phyloP scores from a whole-genome alignment of 30 jellyfish, hydroid and myxozoan genomes.

The Aurelia coerulea region DNA sequence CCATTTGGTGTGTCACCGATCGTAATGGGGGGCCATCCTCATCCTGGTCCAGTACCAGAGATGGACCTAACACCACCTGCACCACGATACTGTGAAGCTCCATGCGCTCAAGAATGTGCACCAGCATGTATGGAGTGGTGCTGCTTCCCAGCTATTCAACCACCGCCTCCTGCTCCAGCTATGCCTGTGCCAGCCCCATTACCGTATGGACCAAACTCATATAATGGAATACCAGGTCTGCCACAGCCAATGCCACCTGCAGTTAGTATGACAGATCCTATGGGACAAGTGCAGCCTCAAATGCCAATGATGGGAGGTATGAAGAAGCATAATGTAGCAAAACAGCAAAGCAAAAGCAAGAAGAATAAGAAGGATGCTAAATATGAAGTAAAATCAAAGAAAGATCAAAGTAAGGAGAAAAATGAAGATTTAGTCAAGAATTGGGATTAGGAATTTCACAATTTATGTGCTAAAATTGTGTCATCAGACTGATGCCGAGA shows the following conservation, averaged over 20 bases:
- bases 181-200: constrained; percentile 87
- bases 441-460: not conserved
- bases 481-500: no score
- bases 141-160: constrained; percentile 87
- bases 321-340: constrained; percentile 52
- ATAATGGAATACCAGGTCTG: constrained; percentile 69
- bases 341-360: constrained; percentile 41
- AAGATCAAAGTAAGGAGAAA: not conserved
- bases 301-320: constrained; percentile 72
- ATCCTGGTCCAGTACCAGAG: constrained; percentile 98
- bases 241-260: constrained; percentile 82
- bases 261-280: constrained; percentile 51
- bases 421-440: not conserved
- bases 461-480: no score
- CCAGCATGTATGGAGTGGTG: constrained; percentile 99
- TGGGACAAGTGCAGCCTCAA: constrained; percentile 40
- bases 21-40: constrained; percentile 98
- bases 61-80: constrained; percentile 52
- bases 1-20: constrained; percentile 73
- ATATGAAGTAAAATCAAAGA: not conserved
- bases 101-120: constrained; percentile 97
- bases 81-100: constrained; percentile 93
- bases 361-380: constrained; percentile 56
- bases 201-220: constrained; percentile 65
- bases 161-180: constrained; percentile 87